A percentile compares a stretch with the other conserved stretches of the same genome.
Evolutionary conservation across 2,888 invertebrate genomes (phyloP).

Genomic region (Nomada goodeniana): DNA sequence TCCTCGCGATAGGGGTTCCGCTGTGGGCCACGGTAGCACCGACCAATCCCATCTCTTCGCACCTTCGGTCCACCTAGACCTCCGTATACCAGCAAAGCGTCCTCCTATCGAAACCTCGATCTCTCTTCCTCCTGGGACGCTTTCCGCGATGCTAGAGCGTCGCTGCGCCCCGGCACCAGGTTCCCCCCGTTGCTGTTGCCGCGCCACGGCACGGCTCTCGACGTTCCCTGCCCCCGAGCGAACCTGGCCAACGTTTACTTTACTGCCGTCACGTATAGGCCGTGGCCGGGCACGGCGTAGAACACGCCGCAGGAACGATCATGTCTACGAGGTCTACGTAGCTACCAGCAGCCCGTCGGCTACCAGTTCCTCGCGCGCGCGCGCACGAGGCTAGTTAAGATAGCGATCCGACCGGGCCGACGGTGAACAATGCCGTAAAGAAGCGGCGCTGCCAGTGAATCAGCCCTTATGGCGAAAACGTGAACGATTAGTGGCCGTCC

Average conservation of each 20-base stretch:
- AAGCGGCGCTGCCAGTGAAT: constrained; percentile 78
- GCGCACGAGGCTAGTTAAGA: constrained; percentile 81
- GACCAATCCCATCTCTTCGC: constrained; percentile 72
- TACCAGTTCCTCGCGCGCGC: constrained; percentile 57
- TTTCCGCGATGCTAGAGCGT: constrained; percentile 71
- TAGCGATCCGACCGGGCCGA: constrained; percentile 79
- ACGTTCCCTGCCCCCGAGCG: constrained; percentile 20
- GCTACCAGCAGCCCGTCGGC: constrained; percentile 64
- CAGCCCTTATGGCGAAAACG: constrained; percentile 83
- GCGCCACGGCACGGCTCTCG: constrained; percentile 38
- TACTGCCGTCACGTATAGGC: constrained; percentile 77
- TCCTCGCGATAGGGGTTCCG: constrained; percentile 45
- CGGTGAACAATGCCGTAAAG: constrained; percentile 82
- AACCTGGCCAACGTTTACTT: constrained; percentile 75
- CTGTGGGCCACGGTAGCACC: constrained; percentile 45
- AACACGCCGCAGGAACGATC: constrained; percentile 72
- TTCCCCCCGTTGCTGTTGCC: constrained; percentile 20
- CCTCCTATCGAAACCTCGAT: constrained; percentile 68
- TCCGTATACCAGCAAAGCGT: constrained; percentile 1
- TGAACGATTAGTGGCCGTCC: constrained; percentile 83
- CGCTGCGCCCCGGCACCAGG: constrained; percentile 23
- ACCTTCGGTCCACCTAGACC: constrained; percentile 48
- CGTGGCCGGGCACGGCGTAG: constrained; percentile 69
- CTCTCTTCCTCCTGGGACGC: constrained; percentile 63
- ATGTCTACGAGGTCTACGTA: constrained; percentile 65